A percentile compares a stretch with the other conserved stretches of the same genome.
Conservation (phyloP, 2,113 vertebrate genomes). For the Triplophysa rosa region DNA sequence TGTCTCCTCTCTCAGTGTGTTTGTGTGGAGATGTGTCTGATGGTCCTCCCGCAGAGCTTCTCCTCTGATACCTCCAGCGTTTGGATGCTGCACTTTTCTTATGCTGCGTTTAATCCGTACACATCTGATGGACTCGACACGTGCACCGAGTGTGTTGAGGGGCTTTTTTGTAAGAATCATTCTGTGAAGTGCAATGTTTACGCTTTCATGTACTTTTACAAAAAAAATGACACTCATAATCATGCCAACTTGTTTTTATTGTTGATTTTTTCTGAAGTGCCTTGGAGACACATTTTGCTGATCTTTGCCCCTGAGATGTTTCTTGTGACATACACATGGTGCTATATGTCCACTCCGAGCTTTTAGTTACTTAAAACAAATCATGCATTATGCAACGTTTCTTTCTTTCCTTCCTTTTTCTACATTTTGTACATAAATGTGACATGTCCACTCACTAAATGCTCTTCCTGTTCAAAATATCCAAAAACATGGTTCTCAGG, state of each 20-base stretch:
- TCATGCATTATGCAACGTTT: conserved; percentile 52
- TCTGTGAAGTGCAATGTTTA: conserved; percentile 57
- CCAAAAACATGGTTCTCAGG: conserved; percentile 53
- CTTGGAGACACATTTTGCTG: conserved; percentile 52
- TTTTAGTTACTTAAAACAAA: conserved; percentile 46
- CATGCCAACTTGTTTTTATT: conserved; percentile 54
- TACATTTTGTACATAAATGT: conserved; percentile 46
- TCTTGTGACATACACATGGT: conserved; percentile 46
- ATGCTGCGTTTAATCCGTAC: conserved; percentile 50
- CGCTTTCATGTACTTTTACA: conserved; percentile 39
- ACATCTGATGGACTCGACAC: not conserved
- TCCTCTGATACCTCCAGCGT: conserved; percentile 37
- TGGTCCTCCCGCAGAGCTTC: not conserved
- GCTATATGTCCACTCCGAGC: conserved; percentile 52
- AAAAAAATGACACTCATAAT: conserved; percentile 28
- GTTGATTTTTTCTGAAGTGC: conserved; percentile 47
- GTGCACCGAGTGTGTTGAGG: not conserved
- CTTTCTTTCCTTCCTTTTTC: conserved; percentile 20
- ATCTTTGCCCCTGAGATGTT: conserved; percentile 40
- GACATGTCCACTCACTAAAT: conserved; percentile 26
- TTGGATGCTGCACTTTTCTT: conserved; percentile 47
- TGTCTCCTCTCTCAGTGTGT: conserved; percentile 69
- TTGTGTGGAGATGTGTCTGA: conserved; percentile 87
- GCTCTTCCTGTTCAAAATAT: conserved; percentile 48
- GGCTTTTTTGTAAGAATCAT: conserved; percentile 17